Conservation (phyloP, 1,140 invertebrate genomes). For the Sitodiplosis mosellana region DNA sequence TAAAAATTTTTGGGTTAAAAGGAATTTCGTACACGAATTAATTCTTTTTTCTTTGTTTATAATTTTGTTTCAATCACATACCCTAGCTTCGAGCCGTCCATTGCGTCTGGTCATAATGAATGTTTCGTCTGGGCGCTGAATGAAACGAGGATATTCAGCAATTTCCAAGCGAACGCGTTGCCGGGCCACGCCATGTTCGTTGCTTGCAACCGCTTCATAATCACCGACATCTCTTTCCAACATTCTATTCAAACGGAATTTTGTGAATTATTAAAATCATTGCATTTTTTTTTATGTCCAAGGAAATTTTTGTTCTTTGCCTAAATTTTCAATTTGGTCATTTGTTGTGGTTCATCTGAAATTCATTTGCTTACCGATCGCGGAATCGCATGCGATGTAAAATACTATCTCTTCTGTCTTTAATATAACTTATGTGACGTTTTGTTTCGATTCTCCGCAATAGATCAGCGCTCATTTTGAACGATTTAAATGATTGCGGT, state of each 20-base stretch:
- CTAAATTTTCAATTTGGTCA: background rate
- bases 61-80: slow-evolving; percentile 24
- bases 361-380: background rate
- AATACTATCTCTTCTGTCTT: background rate
- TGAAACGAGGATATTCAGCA: slow-evolving; percentile 82
- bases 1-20: too few relatives aligned
- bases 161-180: slow-evolving; percentile 70
- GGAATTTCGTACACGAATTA: too few relatives aligned
- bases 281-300: background rate
- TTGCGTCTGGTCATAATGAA: slow-evolving; percentile 52
- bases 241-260: slow-evolving; percentile 36
- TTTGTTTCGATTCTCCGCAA: background rate
- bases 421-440: background rate
- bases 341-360: background rate
- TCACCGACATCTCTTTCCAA: slow-evolving; percentile 75
- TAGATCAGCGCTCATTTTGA: too few relatives aligned
- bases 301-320: too few relatives aligned
- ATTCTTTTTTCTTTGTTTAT: too few relatives aligned
- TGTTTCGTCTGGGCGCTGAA: slow-evolving; percentile 66
- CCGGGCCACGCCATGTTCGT: slow-evolving; percentile 77
- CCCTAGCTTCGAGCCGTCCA: slow-evolving; percentile 61
- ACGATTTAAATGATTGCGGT: too few relatives aligned
- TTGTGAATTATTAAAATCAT: slow-evolving; percentile 1
- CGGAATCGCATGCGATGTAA: background rate
- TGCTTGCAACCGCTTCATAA: slow-evolving; percentile 83